phyloP scores from a whole-genome alignment of 2,113 vertebrate species.

The Oryzias curvinotus region DNA sequence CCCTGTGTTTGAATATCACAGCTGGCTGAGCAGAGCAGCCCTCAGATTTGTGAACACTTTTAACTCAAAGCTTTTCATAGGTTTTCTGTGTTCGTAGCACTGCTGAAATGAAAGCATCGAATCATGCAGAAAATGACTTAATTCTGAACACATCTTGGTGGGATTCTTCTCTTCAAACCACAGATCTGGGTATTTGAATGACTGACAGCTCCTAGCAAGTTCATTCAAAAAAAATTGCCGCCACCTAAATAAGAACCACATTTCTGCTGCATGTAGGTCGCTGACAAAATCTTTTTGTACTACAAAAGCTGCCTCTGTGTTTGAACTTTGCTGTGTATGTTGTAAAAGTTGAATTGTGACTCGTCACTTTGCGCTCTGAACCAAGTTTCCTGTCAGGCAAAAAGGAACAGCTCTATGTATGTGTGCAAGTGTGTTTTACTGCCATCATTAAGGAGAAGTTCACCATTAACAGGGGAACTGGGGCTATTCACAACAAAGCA shows the following conservation, averaged over 20 bases:
- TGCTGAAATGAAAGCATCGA: conserved; percentile 23
- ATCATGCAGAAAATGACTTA: conserved; percentile 39
- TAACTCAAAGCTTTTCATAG: conserved; percentile 2
- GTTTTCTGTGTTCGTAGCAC: conserved; percentile 14
- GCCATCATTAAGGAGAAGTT: conserved; percentile 66
- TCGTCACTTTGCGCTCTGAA: conserved; percentile 51
- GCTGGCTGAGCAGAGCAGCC: conserved; percentile 10
- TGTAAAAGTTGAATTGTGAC: conserved; percentile 64
- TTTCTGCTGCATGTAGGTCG: conserved; percentile 42
- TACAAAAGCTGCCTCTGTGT: conserved; percentile 28
- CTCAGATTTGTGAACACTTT: background rate
- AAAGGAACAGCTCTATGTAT: conserved; percentile 36
- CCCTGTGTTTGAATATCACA: conserved; percentile 5
- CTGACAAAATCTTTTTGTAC: conserved; percentile 26
- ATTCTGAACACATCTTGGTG: conserved; percentile 22
- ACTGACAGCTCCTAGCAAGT: conserved; percentile 45
- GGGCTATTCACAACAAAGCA: conserved; percentile 69
- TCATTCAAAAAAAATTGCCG: conserved; percentile 33
- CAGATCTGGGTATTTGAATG: conserved; percentile 18
- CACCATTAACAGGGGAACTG: conserved; percentile 63
- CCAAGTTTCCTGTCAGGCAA: conserved; percentile 56
- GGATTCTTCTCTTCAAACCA: conserved; percentile 16
- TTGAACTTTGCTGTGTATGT: conserved; percentile 45
- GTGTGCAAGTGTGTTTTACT: conserved; percentile 57
- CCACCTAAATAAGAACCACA: conserved; percentile 36